A percentile compares a stretch with the other conserved stretches of the same genome.
These are phyloP conservation scores for Irena cyanogastra DNA, from an alignment of 2,113 vertebrate genomes.

Conservation along the genomic window DNA sequence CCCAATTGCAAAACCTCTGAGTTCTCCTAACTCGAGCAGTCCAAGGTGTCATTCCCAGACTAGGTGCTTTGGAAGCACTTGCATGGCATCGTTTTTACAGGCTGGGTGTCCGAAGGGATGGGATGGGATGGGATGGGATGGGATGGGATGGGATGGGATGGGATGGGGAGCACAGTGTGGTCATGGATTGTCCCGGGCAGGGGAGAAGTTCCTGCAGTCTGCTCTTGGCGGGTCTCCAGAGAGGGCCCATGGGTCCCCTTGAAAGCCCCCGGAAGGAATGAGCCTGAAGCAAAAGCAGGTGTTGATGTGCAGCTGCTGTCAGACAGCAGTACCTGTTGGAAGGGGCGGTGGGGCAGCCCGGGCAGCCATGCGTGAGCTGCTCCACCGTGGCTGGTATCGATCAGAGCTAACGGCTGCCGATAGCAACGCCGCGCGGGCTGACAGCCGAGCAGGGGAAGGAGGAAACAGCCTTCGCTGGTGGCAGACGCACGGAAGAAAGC, in stretches of 20 bases:
- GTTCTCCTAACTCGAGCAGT: background rate
- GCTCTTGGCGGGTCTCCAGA: background rate
- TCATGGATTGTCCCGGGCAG: background rate
- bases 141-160: background rate
- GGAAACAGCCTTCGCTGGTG: constrained; percentile 84
- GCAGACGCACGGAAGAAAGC: constrained; percentile 83
- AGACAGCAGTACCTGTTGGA: constrained; percentile 81
- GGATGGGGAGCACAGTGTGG: background rate
- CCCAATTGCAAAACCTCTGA: background rate
- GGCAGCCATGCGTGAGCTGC: constrained; percentile 78
- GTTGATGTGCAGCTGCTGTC: constrained; percentile 62
- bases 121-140: background rate
- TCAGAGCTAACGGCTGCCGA: constrained; percentile 89
- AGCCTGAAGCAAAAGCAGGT: constrained; percentile 63
- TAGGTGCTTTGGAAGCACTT: background rate
- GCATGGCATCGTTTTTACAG: rapidly evolving
- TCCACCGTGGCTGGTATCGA: constrained; percentile 88
- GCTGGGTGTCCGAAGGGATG: background rate
- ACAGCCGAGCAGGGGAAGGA: constrained; percentile 76
- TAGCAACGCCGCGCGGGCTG: constrained; percentile 83
- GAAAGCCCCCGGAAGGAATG: constrained; percentile 41
- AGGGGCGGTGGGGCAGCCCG: constrained; percentile 68
- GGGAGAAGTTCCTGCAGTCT: background rate
- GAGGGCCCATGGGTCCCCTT: background rate
- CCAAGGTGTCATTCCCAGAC: background rate